Evolutionary conservation across 2,797 vertebrate species (phyloP), one percentile per base, ranked within the genome.

Genomic region (Hipposideros larvatus): DNA sequence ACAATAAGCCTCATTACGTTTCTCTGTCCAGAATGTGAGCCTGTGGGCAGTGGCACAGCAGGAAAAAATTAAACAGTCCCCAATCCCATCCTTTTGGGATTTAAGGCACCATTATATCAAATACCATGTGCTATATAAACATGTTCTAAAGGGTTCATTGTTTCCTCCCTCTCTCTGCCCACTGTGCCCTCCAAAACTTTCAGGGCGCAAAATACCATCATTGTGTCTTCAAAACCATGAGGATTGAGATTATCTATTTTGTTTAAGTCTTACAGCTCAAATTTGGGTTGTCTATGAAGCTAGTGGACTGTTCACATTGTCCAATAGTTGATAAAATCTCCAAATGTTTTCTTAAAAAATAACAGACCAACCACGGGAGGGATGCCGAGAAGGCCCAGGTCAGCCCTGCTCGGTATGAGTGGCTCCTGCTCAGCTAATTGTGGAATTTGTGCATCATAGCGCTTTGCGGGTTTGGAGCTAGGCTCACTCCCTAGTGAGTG

Each of bases 401-500:
- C 15, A 34, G 89, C 15, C 21, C 8, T 10, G 66, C 21, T 37
- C n/a, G 4, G 34, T 3, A 10, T 0, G 10, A 43, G 34, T 3
- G 34, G n/a, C 11, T 46, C 11, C 48, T 21, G 11, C 18, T 14
- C 7, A n/a, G 61, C 71, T 18, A 7, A 31, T 3, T 26, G 21
- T 13, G 53, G 85, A 55, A 41, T 73, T 8, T n/a, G 51, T 41
- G 22, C n/a, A 16, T 26, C 6, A 6, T 1, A 14, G n/a, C 0
- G 31, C 21, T 5, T 0, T 34, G 34, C 0, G 3, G 70, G 74
- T 84, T 73, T 75, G 61, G 70, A 75, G 59, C 66, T 82, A 93
- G 95, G 88, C 26, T 97, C 65, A 48, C 55, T 93, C 91, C 93
- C 96, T 68, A 96, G 87, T 51, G 91, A 31, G 92, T 34, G 97